Evolutionary conservation across 2,888 invertebrate genomes (phyloP).

Genomic region (Aphrophora alni): DNA sequence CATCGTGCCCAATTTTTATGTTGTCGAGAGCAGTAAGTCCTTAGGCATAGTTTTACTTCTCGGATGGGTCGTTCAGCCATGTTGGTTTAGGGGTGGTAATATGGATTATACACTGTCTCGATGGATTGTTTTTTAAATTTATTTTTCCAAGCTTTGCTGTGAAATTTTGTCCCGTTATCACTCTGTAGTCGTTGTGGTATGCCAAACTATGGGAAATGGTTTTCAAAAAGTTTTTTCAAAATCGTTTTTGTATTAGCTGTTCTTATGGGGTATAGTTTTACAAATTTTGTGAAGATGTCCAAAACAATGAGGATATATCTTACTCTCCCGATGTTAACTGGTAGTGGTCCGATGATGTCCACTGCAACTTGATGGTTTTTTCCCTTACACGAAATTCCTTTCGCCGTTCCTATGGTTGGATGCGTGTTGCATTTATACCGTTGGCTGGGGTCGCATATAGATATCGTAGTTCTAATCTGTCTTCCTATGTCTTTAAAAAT

Average conservation of each 20-base stretch:
- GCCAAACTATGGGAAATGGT: not conserved
- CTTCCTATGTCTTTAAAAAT: too few species aligned
- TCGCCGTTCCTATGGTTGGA: too few species aligned
- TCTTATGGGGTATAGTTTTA: not conserved
- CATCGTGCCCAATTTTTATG: too few species aligned
- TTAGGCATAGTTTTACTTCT: not conserved
- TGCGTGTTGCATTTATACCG: too few species aligned
- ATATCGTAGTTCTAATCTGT: too few species aligned
- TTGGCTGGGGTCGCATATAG: too few species aligned
- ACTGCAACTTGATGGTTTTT: not conserved
- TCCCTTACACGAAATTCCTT: too few species aligned
- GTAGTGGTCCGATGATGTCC: not conserved
- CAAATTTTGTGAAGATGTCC: constrained; percentile 13
- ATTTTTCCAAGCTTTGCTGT: not conserved
- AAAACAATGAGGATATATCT: not conserved
- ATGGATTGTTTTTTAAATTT: too few species aligned
- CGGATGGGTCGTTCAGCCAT: not conserved
- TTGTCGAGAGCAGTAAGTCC: too few species aligned
- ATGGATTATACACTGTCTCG: too few species aligned
- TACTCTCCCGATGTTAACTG: not conserved
- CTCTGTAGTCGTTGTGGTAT: not conserved
- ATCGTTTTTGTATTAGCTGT: not conserved
- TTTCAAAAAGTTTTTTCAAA: not conserved
- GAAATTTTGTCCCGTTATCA: constrained; percentile 10
- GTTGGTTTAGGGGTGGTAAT: not conserved